Conservation (phyloP, 2,113 vertebrate genomes). For the Genyomyrus donnyi region DNA sequence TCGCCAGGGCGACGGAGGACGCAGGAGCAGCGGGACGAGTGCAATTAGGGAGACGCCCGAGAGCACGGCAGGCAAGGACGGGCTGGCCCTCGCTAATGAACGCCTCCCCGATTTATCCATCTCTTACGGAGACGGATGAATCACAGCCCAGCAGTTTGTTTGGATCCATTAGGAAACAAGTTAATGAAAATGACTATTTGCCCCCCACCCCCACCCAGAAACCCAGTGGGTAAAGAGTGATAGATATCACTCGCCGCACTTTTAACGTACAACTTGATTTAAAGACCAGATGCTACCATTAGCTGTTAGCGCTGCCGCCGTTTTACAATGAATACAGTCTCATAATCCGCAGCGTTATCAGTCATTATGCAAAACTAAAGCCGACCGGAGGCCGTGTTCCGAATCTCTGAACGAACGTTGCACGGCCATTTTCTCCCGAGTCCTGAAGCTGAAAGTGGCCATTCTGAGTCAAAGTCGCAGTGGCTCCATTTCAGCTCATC, state of each 20-base stretch:
- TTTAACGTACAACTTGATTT: background rate
- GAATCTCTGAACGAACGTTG: background rate
- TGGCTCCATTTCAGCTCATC: background rate
- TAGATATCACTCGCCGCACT: background rate
- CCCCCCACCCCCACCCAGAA: background rate
- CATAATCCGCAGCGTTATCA: background rate
- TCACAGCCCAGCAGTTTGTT: background rate
- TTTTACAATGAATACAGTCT: background rate
- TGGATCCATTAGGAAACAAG: slow-evolving; percentile 20
- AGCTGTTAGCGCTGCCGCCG: background rate
- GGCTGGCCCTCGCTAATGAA: slow-evolving; percentile 25
- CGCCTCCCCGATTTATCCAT: slow-evolving; percentile 8
- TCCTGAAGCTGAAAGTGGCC: background rate
- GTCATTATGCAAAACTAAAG: background rate
- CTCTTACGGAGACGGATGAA: background rate
- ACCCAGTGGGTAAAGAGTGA: background rate
- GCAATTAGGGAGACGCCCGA: slow-evolving; percentile 25
- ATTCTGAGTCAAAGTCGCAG: background rate
- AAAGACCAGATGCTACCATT: background rate
- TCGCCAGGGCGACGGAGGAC: background rate
- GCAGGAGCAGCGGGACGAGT: background rate
- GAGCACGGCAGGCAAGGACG: slow-evolving; percentile 13
- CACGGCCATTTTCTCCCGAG: background rate
- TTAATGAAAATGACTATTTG: background rate
- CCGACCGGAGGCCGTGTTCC: background rate